Evolutionary conservation across 2,888 invertebrate species (phyloP).

Genomic region (Apomyelois bistriatella): DNA sequence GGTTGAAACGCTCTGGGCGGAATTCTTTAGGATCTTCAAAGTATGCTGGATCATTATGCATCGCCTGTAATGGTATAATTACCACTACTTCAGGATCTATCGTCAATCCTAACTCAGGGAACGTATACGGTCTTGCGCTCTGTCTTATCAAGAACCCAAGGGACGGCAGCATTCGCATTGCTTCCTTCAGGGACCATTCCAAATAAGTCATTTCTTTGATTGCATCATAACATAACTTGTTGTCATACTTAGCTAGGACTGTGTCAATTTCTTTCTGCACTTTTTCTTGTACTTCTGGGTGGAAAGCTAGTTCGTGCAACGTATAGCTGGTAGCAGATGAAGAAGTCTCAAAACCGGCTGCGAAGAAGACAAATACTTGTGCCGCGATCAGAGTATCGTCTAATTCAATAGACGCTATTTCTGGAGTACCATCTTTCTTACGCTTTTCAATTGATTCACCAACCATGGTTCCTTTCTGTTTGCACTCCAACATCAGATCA

Average conservation of each 20-base stretch:
- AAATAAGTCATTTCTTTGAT: constrained; percentile 2
- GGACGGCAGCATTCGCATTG: neutral
- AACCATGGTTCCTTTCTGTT: constrained; percentile 32
- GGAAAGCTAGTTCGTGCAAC: neutral
- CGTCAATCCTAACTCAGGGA: neutral
- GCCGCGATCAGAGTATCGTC: constrained; percentile 24
- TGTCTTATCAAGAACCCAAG: neutral
- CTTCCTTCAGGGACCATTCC: constrained; percentile 1
- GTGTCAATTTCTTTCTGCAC: constrained; percentile 2
- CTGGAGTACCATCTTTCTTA: constrained; percentile 32
- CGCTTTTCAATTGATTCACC: constrained; percentile 37
- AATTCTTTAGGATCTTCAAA: constrained; percentile 20
- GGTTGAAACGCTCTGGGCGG: constrained; percentile 1
- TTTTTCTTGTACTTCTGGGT: constrained; percentile 4
- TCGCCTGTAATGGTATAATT: neutral
- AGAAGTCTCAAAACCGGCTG: constrained; percentile 56
- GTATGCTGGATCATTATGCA: neutral
- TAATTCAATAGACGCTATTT: constrained; percentile 19
- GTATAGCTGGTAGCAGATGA: constrained; percentile 40
- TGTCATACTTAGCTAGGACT: neutral
- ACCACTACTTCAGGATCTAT: neutral
- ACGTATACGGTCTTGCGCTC: neutral
- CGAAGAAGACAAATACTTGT: constrained; percentile 36
- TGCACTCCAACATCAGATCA: constrained; percentile 41
- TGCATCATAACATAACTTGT: constrained; percentile 1